These are phyloP conservation scores for Drosophila simulans DNA, from an alignment of 1,140 invertebrate genomes.

Conservation along the genomic window DNA sequence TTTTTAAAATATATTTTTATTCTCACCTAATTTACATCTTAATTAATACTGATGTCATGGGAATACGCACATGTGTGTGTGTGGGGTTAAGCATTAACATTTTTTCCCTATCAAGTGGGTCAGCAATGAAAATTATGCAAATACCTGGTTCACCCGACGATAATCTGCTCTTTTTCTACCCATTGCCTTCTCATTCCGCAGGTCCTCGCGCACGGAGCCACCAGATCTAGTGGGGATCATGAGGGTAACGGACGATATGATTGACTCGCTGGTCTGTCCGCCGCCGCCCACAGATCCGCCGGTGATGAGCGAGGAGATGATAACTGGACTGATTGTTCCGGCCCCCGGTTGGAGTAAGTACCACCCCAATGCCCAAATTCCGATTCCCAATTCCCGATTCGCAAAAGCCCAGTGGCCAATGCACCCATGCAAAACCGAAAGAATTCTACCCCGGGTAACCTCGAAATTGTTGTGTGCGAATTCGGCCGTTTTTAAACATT, in stretches of 20 bases:
- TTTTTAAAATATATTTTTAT: neutral
- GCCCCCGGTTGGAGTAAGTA: slow-evolving; percentile 95
- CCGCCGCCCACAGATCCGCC: slow-evolving; percentile 96
- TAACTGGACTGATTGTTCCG: slow-evolving; percentile 97
- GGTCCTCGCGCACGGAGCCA: slow-evolving; percentile 96
- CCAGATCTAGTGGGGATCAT: slow-evolving; percentile 93
- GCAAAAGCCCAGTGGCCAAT: neutral
- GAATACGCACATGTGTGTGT: slow-evolving; percentile 1
- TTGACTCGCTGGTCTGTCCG: slow-evolving; percentile 97
- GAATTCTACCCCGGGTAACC: slow-evolving; percentile 16
- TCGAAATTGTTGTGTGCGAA: slow-evolving; percentile 35
- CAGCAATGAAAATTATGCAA: slow-evolving; percentile 18
- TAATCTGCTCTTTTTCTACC: slow-evolving; percentile 1
- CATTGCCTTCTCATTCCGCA: slow-evolving; percentile 49
- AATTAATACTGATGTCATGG: slow-evolving; percentile 5
- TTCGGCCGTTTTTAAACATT: slow-evolving; percentile 45
- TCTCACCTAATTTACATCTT: slow-evolving; percentile 4
- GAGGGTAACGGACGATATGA: slow-evolving; percentile 95
- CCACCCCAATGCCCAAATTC: neutral
- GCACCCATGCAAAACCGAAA: slow-evolving; percentile 10
- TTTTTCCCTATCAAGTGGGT: neutral
- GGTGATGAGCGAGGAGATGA: slow-evolving; percentile 97
- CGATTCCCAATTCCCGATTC: neutral
- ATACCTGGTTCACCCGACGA: neutral
- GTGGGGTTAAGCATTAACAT: neutral